phyloP scores from a whole-genome alignment of 2,797 vertebrate species.

The Oreochromis grahami region DNA sequence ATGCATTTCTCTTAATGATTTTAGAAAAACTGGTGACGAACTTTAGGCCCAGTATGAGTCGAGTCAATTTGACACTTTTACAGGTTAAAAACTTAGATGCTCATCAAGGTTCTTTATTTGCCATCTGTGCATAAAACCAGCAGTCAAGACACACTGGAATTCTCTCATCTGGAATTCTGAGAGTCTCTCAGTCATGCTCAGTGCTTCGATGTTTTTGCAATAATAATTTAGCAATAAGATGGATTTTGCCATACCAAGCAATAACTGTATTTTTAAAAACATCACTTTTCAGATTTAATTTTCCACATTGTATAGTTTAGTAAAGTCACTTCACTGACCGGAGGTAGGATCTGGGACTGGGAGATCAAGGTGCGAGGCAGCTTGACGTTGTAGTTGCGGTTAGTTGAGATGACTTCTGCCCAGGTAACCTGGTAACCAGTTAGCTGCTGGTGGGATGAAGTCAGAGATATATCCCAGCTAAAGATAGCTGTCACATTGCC shows the following conservation, averaged over 20 bases:
- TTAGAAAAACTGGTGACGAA: background rate
- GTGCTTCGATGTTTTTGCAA: background rate
- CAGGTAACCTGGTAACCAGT: slow-evolving; percentile 91
- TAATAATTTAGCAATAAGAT: background rate
- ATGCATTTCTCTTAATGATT: background rate
- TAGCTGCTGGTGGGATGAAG: slow-evolving; percentile 67
- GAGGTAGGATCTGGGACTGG: slow-evolving; percentile 37
- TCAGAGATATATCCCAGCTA: slow-evolving; percentile 78
- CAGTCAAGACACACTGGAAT: background rate
- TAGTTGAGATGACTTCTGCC: slow-evolving; percentile 84
- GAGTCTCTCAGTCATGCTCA: background rate
- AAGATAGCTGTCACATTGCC: slow-evolving; percentile 85
- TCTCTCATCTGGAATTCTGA: background rate
- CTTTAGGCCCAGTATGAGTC: background rate
- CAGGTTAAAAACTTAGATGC: background rate
- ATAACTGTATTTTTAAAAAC: background rate
- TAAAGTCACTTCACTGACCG: slow-evolving; percentile 17
- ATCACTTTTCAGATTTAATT: background rate
- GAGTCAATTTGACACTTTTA: background rate
- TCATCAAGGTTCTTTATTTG: background rate
- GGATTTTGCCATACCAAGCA: fast-evolving
- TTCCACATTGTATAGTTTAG: background rate
- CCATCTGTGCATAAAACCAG: background rate
- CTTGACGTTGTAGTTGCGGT: slow-evolving; percentile 80
- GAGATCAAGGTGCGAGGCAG: slow-evolving; percentile 64